phyloP scores from a whole-genome alignment of 92 coral and sea anemone genomes.

The Anthopleura xanthogrammica region DNA sequence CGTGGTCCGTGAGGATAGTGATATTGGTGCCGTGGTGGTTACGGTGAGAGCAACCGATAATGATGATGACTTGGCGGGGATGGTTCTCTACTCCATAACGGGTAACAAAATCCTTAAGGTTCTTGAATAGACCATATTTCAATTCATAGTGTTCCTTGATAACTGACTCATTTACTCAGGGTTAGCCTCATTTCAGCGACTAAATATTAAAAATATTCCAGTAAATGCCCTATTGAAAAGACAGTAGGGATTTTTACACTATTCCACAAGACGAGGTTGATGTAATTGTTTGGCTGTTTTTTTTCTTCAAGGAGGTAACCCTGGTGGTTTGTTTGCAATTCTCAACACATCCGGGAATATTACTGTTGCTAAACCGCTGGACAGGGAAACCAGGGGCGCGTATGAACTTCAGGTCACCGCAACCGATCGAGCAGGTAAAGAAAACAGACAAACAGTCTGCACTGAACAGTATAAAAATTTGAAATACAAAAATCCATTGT shows the following conservation, averaged over 20 bases:
- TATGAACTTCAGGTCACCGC: conserved; percentile 86
- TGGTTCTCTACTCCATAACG: conserved; percentile 66
- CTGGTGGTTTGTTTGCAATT: conserved; percentile 64
- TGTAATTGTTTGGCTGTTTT: not conserved
- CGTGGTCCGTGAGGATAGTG: conserved; percentile 69
- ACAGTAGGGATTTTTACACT: not conserved
- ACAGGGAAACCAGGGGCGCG: conserved; percentile 75
- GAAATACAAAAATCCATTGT: too few species aligned
- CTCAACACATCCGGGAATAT: conserved; percentile 73
- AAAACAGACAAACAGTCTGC: not conserved
- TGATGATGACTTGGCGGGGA: conserved; percentile 89
- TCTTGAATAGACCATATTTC: not conserved
- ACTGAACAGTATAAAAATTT: too few species aligned
- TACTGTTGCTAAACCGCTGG: conserved; percentile 71
- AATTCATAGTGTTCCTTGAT: not conserved
- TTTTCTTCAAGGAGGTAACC: conserved; percentile 69
- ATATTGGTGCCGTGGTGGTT: conserved; percentile 53
- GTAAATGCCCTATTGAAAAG: too few species aligned
- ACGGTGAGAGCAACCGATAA: conserved; percentile 78
- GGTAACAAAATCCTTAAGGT: conserved; percentile 39
- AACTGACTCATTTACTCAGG: too few species aligned
- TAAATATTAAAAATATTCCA: too few species aligned
- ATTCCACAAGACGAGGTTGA: not conserved
- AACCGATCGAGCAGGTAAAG: conserved; percentile 79
- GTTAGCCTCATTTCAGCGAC: too few species aligned